These are phyloP conservation scores for Trachelipus rathkii DNA, from an alignment of 1,140 invertebrate species.

Conservation along the genomic window DNA sequence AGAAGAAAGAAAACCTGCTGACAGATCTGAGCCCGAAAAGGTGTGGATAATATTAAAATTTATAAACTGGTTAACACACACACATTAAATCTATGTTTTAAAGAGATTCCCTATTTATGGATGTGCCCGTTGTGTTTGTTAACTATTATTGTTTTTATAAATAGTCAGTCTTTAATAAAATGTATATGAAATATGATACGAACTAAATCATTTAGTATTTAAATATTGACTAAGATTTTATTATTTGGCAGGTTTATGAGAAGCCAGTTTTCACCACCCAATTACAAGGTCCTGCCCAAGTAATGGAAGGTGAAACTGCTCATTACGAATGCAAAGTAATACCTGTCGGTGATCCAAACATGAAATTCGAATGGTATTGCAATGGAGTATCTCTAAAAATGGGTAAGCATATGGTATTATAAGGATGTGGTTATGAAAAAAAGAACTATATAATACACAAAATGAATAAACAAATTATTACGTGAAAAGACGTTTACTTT, in stretches of 20 bases:
- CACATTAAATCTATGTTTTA: no score
- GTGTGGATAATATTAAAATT: constrained; percentile 16
- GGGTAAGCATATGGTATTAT: constrained; percentile 56
- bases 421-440: no score
- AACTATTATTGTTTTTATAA: neutral
- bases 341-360: constrained; percentile 83
- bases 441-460: no score
- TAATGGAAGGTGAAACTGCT: constrained; percentile 89
- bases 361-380: constrained; percentile 89
- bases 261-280: constrained; percentile 90
- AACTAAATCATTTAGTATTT: neutral
- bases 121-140: neutral
- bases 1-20: constrained; percentile 64
- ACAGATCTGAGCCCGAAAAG: constrained; percentile 57
- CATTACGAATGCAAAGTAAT: constrained; percentile 95
- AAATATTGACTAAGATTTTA: neutral
- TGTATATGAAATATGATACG: neutral
- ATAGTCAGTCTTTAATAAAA: neutral
- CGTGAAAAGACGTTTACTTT: no score
- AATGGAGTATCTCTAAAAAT: constrained; percentile 88
- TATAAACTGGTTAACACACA: no score
- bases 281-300: constrained; percentile 78
- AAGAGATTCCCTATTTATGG: no score
- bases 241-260: constrained; percentile 60
- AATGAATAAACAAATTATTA: no score